phyloP scores from a whole-genome alignment of 2,797 vertebrate genomes.

The Acrossocheilus fasciatus region DNA sequence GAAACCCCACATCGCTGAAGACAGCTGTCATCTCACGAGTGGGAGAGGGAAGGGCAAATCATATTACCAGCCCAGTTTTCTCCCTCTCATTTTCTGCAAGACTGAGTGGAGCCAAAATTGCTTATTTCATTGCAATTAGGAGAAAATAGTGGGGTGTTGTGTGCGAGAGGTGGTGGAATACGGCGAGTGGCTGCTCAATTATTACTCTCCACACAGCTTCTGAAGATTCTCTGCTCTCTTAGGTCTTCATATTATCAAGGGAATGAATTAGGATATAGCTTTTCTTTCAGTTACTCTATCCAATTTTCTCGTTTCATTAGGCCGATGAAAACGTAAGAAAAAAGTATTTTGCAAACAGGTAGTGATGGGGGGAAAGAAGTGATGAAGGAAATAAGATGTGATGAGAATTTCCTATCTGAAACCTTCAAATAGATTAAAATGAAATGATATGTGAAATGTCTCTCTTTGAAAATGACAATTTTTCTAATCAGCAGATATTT shows the following conservation, averaged over 20 bases:
- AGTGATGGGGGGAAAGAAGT: slow-evolving; percentile 6
- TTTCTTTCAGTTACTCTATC: slow-evolving; percentile 67
- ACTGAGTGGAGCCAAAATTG: slow-evolving; percentile 65
- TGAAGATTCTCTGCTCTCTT: slow-evolving; percentile 65
- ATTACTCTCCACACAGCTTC: slow-evolving; percentile 59
- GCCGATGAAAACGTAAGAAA: slow-evolving; percentile 66
- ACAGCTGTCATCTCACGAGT: slow-evolving; percentile 69
- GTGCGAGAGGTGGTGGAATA: slow-evolving; percentile 67
- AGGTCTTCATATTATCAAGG: slow-evolving; percentile 71
- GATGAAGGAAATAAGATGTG: slow-evolving; percentile 20
- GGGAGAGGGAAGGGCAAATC: slow-evolving; percentile 65
- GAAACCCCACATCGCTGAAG: slow-evolving; percentile 60
- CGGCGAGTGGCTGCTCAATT: slow-evolving; percentile 71
- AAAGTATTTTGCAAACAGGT: slow-evolving; percentile 63
- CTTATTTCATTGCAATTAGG: slow-evolving; percentile 77
- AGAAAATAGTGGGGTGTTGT: slow-evolving; percentile 65
- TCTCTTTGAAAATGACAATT: background rate
- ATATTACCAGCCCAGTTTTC: slow-evolving; percentile 62
- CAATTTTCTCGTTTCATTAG: slow-evolving; percentile 65
- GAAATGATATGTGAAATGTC: background rate
- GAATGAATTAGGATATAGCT: slow-evolving; percentile 66
- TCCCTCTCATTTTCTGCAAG: slow-evolving; percentile 64
- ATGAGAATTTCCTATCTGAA: background rate
- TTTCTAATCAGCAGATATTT: background rate
- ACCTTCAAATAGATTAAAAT: slow-evolving; percentile 12